These are phyloP conservation scores for Plagodis pulveraria DNA, from an alignment of 2,888 invertebrate genomes.

Conservation along the genomic window DNA sequence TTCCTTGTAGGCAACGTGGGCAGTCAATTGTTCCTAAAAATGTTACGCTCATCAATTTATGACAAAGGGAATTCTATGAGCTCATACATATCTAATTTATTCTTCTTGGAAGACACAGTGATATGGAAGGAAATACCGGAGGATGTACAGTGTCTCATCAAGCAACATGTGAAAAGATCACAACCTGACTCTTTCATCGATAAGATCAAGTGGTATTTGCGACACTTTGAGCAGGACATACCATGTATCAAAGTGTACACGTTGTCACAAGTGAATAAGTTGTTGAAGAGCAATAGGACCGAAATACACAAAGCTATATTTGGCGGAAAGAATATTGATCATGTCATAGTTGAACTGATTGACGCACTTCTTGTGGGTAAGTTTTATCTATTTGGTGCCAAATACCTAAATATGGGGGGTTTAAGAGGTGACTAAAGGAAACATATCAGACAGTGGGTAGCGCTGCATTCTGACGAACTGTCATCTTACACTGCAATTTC, in stretches of 20 bases:
- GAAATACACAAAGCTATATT: slow-evolving; percentile 90
- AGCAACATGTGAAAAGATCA: slow-evolving; percentile 80
- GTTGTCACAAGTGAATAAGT: slow-evolving; percentile 88
- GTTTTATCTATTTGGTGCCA: slow-evolving; percentile 21
- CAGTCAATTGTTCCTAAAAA: no score
- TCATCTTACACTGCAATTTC: no score
- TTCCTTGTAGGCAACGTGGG: slow-evolving; percentile 60
- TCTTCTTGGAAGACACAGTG: slow-evolving; percentile 89
- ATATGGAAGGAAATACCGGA: slow-evolving; percentile 84
- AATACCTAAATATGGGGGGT: no score
- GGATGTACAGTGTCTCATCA: slow-evolving; percentile 87
- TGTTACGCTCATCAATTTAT: no score
- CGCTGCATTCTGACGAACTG: no score
- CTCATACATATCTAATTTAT: slow-evolving; percentile 91
- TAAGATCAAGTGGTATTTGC: slow-evolving; percentile 87
- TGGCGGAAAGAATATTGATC: slow-evolving; percentile 88
- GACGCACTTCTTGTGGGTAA: slow-evolving; percentile 87
- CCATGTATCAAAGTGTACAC: slow-evolving; percentile 91
- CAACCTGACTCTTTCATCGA: slow-evolving; percentile 85
- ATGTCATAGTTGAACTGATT: slow-evolving; percentile 88
- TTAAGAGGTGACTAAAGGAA: no score
- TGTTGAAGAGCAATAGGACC: slow-evolving; percentile 88
- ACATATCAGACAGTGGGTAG: no score
- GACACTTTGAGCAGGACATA: slow-evolving; percentile 91
- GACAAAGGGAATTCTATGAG: slow-evolving; percentile 87